Evolutionary conservation across 2,888 invertebrate genomes (phyloP).

Genomic region (Drosophila macrothrix): DNA sequence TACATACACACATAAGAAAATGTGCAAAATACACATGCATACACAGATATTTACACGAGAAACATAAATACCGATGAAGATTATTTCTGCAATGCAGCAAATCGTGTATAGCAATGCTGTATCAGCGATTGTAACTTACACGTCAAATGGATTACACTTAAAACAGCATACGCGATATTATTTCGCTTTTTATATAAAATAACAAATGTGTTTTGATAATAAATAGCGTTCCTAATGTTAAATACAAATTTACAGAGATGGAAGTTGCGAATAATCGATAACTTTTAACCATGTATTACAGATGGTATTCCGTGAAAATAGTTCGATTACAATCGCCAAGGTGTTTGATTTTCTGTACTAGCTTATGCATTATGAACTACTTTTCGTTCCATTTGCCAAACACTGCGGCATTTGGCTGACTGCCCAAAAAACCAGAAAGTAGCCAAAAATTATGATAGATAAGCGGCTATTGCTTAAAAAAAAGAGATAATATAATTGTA

Average conservation of each 20-base stretch:
- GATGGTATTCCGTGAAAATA: background rate
- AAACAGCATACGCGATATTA: conserved; percentile 21
- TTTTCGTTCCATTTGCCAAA: background rate
- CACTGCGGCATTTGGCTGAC: background rate
- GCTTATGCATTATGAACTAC: background rate
- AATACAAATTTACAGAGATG: conserved; percentile 60
- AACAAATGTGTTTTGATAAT: conserved; percentile 57
- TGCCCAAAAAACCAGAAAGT: background rate
- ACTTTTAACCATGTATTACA: background rate
- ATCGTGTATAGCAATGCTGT: background rate
- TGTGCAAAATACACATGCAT: conserved; percentile 28
- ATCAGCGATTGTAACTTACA: conserved; percentile 32
- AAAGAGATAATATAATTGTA: background rate
- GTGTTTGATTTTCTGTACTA: background rate
- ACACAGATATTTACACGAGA: conserved; percentile 19
- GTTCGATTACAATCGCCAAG: conserved; percentile 15
- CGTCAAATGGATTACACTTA: conserved; percentile 29
- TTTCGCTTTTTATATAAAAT: conserved; percentile 20
- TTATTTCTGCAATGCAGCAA: background rate
- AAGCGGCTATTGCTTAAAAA: background rate
- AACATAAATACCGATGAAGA: conserved; percentile 27
- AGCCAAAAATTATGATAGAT: background rate
- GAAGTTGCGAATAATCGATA: conserved; percentile 42
- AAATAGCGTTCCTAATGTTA: conserved; percentile 55
- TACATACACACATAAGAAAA: conserved; percentile 30